These are phyloP conservation scores for Denticeps clupeoides DNA, from an alignment of 2,797 vertebrate genomes.

Conservation along the genomic window DNA sequence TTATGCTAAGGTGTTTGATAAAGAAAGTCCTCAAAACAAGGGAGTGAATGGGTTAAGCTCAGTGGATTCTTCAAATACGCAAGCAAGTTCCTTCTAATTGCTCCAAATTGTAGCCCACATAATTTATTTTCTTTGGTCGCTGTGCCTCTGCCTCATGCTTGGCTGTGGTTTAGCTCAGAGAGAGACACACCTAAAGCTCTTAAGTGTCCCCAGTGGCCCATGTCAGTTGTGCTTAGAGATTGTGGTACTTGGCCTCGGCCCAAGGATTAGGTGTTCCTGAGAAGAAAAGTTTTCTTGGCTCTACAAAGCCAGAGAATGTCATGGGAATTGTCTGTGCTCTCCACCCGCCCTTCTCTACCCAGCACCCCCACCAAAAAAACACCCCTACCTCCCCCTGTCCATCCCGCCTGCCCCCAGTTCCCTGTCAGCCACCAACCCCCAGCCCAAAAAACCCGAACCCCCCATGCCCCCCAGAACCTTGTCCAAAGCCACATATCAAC, in stretches of 20 bases:
- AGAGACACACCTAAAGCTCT: conserved; percentile 76
- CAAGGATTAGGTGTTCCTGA: conserved; percentile 78
- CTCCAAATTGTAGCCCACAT: conserved; percentile 61
- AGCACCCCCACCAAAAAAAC: conserved; percentile 49
- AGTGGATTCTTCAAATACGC: conserved; percentile 50
- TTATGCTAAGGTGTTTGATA: background rate
- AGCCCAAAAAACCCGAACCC: too few relatives aligned
- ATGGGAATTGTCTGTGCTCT: conserved; percentile 62
- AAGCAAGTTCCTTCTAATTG: conserved; percentile 66
- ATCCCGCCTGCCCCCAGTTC: conserved; percentile 35
- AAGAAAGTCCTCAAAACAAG: background rate
- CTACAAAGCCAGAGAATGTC: conserved; percentile 59
- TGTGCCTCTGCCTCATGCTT: conserved; percentile 66
- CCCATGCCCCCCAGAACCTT: conserved; percentile 25
- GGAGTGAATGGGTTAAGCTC: conserved; percentile 53
- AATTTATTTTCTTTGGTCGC: conserved; percentile 75
- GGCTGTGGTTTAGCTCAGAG: conserved; percentile 59
- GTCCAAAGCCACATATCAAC: conserved; percentile 60
- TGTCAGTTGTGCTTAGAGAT: conserved; percentile 59
- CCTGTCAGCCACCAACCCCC: background rate
- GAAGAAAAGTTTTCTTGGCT: conserved; percentile 60
- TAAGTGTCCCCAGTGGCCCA: conserved; percentile 61
- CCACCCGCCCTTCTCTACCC: conserved; percentile 34
- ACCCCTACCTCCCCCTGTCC: conserved; percentile 31
- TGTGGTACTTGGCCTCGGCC: conserved; percentile 66